Percentiles rank a stretch among this genome's conserved stretches.
Conservation (phyloP, 37 sponge, comb jelly and placozoan genomes). For the Mnemiopsis leidyi region DNA sequence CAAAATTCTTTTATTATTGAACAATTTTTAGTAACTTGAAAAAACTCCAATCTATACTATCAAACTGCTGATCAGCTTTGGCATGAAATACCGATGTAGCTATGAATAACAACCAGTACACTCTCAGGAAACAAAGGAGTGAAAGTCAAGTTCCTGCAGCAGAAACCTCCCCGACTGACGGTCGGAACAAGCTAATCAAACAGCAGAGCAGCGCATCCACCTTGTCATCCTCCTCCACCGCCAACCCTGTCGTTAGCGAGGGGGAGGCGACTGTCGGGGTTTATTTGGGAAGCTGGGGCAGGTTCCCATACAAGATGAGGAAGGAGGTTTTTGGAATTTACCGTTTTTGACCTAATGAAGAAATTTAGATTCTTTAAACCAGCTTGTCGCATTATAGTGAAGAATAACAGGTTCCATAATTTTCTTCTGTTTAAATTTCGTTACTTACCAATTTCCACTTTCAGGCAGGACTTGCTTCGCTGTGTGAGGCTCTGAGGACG, state of each 20-base stretch:
- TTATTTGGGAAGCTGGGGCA: conserved; percentile 55
- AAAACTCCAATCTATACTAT: too few species aligned
- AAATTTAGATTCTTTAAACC: too few species aligned
- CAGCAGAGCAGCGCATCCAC: neutral
- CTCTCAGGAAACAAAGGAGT: neutral
- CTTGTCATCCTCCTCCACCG: neutral
- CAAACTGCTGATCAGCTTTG: too few species aligned
- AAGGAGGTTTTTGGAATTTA: too few species aligned
- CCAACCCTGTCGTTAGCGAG: too few species aligned
- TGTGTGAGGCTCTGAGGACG: conserved; percentile 45
- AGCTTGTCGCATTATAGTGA: too few species aligned
- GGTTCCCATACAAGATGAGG: conserved; percentile 62
- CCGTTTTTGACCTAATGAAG: too few species aligned
- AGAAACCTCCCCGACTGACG: neutral
- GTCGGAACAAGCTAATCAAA: neutral
- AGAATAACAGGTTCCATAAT: neutral
- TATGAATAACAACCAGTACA: too few species aligned
- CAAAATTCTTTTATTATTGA: too few species aligned
- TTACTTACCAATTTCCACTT: too few species aligned
- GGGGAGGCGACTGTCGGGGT: neutral
- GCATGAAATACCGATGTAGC: too few species aligned
- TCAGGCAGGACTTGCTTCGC: conserved; percentile 19
- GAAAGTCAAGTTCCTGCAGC: neutral
- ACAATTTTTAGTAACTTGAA: too few species aligned
- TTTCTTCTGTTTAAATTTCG: neutral